Percentiles rank a stretch among this genome's conserved stretches.
These are phyloP conservation scores for Zoanthus solanderi DNA, from an alignment of 92 coral and sea anemone species.

Conservation along the genomic window DNA sequence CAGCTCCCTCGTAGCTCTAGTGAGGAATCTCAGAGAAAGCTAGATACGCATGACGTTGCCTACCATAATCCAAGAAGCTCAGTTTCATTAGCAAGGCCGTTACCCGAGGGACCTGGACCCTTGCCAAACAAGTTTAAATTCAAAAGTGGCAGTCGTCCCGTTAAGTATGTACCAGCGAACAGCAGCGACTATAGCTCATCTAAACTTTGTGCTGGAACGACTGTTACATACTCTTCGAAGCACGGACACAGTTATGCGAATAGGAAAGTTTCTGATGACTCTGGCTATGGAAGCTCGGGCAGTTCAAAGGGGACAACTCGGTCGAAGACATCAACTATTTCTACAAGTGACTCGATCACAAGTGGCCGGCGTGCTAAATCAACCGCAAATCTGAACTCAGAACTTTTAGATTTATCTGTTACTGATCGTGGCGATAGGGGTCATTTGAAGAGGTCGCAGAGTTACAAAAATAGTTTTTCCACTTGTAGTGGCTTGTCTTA, in stretches of 20 bases:
- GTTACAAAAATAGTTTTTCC: constrained; percentile 9
- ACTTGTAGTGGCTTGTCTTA: constrained; percentile 21
- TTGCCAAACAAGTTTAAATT: constrained; percentile 35
- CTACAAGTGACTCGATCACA: background rate
- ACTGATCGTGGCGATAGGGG: constrained; percentile 19
- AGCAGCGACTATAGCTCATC: background rate
- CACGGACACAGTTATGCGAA: background rate
- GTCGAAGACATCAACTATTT: background rate
- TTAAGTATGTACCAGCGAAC: constrained; percentile 18
- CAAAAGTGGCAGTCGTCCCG: background rate
- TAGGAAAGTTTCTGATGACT: constrained; percentile 40
- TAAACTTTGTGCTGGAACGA: background rate
- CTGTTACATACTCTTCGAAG: background rate
- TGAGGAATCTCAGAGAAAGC: background rate
- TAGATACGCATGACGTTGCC: constrained; percentile 4
- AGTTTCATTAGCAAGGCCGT: background rate
- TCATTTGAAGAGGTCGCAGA: background rate
- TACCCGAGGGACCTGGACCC: constrained; percentile 36
- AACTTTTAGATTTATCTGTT: constrained; percentile 28
- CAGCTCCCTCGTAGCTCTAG: constrained; percentile 21
- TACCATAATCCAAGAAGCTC: constrained; percentile 13
- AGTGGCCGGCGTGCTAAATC: constrained; percentile 49
- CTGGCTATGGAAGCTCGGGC: constrained; percentile 42
- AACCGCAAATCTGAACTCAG: background rate
- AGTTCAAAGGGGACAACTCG: constrained; percentile 19